Conservation (phyloP, 1,140 invertebrate species). For the Drosophila sp. region DNA sequence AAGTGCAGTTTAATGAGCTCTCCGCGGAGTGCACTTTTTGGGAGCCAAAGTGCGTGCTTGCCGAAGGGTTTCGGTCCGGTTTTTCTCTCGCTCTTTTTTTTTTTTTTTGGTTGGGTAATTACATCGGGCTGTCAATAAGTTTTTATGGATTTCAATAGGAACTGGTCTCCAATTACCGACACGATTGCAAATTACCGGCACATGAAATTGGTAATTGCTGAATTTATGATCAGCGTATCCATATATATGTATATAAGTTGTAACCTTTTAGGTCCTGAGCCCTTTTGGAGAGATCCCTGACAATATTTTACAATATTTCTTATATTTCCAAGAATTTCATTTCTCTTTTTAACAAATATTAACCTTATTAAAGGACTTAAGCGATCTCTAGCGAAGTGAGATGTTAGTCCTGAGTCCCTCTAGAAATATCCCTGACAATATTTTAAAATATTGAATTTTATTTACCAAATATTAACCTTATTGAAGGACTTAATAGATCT, state of each 20-base stretch:
- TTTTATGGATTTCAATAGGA: slow-evolving; percentile 49
- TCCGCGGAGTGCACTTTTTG: slow-evolving; percentile 11
- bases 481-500: no score
- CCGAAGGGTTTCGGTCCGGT: slow-evolving; percentile 53
- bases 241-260: slow-evolving; percentile 31
- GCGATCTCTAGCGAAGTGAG: no score
- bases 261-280: no score
- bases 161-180: slow-evolving; percentile 61
- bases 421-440: no score
- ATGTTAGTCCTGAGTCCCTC: no score
- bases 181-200: slow-evolving; percentile 61
- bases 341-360: no score
- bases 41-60: slow-evolving; percentile 52
- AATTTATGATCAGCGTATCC: slow-evolving; percentile 57
- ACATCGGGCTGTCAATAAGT: slow-evolving; percentile 72
- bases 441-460: no score
- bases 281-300: no score
- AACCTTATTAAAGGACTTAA: no score
- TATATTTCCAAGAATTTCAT: no score
- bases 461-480: no score
- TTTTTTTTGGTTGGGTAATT: slow-evolving; percentile 45
- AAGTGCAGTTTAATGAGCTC: slow-evolving; percentile 73
- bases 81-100: slow-evolving; percentile 53
- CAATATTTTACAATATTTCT: no score
- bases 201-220: slow-evolving; percentile 48